Base-by-base conservation (phyloP, 1,140 invertebrate genomes). In the Drosophila nasuta region DNA sequence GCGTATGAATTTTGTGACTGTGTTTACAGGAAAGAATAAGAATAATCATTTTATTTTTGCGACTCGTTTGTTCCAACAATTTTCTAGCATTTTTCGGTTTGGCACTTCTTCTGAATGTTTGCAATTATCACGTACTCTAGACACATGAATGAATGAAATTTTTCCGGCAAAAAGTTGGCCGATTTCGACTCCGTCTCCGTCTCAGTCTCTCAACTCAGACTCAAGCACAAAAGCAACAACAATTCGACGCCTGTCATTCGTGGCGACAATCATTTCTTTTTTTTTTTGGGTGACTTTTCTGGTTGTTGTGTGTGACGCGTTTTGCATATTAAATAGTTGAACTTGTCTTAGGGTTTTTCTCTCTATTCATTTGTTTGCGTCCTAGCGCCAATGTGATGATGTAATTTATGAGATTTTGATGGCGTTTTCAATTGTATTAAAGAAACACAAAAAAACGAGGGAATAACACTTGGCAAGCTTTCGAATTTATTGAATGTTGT, bases 1-100 rank as follows among this genome's bases (percentile, higher is more conserved):
- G 65, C 97, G 96, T 93, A 97, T 97, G 94, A 97, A 97, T 94
- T 97, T 97, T 54, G 96, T 97, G 93, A 97, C 96, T 97, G 94
- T 79, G 94, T 79, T 28, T 35, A 45, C 11, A 20, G 15, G 8
- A 33, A 38, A 33, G 8, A 51, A 56, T 46, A 43, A 46, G 13
- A 57, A 73, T 38, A 64, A 59, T 76, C 51, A 64, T 63, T 75
- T 75, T 71, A 82, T 67, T 79, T 75, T 52, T 57, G 46, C 35
- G 5, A 25, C 20, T n/a, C 17, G 35, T 17, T 33, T 8, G 33
- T 33, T 13, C 25, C 20, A 41, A 57, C 35, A 57, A 15, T 41
- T n/a, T 57, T 57, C 41, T 25, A 8, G 17, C 46, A 48, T 20
- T 17, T 48, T 41, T n/a, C 51, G 35, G 20, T 74, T 13, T 68